Evolutionary conservation across 2,113 vertebrate species (phyloP), one percentile per base, ranked within the genome.

Genomic region (Stigmatopora argus): DNA sequence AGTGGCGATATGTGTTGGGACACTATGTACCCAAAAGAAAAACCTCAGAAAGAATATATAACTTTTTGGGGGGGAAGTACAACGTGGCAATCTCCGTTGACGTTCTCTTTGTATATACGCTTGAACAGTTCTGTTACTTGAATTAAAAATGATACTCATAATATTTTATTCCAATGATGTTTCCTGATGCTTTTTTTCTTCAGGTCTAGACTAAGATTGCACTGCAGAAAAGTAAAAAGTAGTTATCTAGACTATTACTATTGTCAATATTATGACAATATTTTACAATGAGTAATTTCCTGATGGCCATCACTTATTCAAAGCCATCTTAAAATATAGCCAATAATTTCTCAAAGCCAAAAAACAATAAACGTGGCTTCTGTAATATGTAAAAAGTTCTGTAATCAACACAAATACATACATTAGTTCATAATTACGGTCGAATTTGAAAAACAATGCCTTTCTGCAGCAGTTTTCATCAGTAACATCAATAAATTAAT

Each of bases 381-480:
- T 5, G 41, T 23, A 31, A 9, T 63, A 55, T 71, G 73, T 49
- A 52, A 62, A 55, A 63, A 70, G 21, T 80, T 77, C 45, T 59
- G 61, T 70, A 63, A 65, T 71, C 74, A 72, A 73, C 49, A 64
- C 47, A 72, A 73, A 67, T 56, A 41, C 48, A 51, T 66, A 18
- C 60, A 67, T 80, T 77, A 78, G 71, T 49, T 81, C 78, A 78
- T n/a, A 61, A 77, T 75, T 66, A 80, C 70, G 64, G 48, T 45
- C 62, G 70, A 56, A 77, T 71, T 15, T 71, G 47, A 72, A 76
- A 56, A 76, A 72, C 59, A 70, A 66, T 78, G 68, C 81, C 78
- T 65, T 70, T 56, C 48, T 72, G 58, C 57, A 72, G 51, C 46
- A 56, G 46, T 62, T 46, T 62, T 74, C 52, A 70, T 80, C 62